Percentiles rank a stretch among this genome's conserved stretches.
These are phyloP conservation scores for Dicrurus megarhynchus DNA, from an alignment of 2,113 vertebrate genomes.

Conservation along the genomic window DNA sequence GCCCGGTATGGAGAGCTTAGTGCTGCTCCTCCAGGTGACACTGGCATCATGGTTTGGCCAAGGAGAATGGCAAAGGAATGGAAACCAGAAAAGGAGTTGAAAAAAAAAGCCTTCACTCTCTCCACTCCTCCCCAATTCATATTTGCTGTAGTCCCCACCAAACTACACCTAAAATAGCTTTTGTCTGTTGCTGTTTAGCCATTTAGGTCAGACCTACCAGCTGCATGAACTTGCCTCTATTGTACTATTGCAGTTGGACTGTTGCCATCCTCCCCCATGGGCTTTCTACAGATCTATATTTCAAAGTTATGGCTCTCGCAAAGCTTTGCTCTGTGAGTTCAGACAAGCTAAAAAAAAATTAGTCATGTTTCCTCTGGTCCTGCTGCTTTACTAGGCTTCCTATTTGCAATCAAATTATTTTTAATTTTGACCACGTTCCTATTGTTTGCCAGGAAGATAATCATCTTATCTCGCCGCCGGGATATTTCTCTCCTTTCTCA, in stretches of 20 bases:
- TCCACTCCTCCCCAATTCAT: neutral
- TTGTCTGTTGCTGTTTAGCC: neutral
- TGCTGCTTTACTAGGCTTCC: conserved; percentile 64
- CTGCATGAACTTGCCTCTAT: conserved; percentile 30
- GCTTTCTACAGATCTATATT: conserved; percentile 51
- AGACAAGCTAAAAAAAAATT: conserved; percentile 57
- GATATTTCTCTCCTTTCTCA: conserved; percentile 59
- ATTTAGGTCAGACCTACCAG: neutral
- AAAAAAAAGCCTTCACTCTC: neutral
- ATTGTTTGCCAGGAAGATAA: conserved; percentile 69
- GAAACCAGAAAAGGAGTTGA: neutral
- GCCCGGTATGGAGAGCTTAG: neutral
- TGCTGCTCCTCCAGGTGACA: neutral
- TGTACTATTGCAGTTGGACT: conserved; percentile 25
- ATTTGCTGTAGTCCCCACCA: neutral
- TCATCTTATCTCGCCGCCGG: conserved; percentile 50
- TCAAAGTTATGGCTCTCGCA: conserved; percentile 48
- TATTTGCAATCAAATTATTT: conserved; percentile 71
- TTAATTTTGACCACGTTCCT: conserved; percentile 58
- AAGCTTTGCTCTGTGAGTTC: conserved; percentile 31
- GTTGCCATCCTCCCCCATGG: conserved; percentile 35
- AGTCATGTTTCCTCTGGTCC: conserved; percentile 64
- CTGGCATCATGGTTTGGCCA: neutral
- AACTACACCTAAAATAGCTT: conserved; percentile 45
- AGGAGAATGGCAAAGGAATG: neutral